phyloP scores from a whole-genome alignment of 2,888 invertebrate species.

The Limnephilus rhombicus region DNA sequence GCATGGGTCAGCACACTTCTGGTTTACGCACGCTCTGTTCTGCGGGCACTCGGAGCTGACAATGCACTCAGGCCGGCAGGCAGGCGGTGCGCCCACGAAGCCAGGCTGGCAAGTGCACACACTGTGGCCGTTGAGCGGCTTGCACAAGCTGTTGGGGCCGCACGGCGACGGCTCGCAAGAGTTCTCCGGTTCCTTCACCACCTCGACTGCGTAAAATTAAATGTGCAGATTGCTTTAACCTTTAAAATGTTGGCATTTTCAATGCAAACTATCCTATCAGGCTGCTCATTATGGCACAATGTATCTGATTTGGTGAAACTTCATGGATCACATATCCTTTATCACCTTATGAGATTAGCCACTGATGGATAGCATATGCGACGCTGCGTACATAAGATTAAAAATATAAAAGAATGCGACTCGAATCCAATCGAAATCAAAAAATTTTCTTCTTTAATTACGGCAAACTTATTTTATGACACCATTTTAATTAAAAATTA shows the following conservation, averaged over 20 bases:
- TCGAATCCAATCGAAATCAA: no score
- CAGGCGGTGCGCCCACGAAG: slow-evolving; percentile 88
- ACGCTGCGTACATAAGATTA: no score
- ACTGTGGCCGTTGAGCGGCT: slow-evolving; percentile 86
- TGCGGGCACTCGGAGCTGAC: slow-evolving; percentile 90
- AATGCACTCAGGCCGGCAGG: slow-evolving; percentile 90
- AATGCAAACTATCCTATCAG: no score
- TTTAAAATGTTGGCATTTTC: neutral
- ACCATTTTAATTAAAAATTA: no score
- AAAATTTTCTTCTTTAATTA: no score
- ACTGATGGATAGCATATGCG: no score
- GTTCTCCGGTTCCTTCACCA: slow-evolving; percentile 71
- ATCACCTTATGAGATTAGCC: no score
- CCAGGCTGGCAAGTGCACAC: slow-evolving; percentile 88
- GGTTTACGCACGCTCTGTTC: slow-evolving; percentile 88
- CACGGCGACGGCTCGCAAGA: slow-evolving; percentile 91
- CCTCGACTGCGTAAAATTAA: neutral
- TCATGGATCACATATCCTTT: no score
- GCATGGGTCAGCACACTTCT: slow-evolving; percentile 90
- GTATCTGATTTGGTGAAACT: no score
- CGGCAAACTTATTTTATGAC: no score
- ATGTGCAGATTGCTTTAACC: neutral
- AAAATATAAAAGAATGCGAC: no score
- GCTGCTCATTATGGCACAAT: no score
- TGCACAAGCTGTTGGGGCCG: slow-evolving; percentile 89